phyloP scores from a whole-genome alignment of 1,140 invertebrate genomes.

The Acromyrmex echinatior region DNA sequence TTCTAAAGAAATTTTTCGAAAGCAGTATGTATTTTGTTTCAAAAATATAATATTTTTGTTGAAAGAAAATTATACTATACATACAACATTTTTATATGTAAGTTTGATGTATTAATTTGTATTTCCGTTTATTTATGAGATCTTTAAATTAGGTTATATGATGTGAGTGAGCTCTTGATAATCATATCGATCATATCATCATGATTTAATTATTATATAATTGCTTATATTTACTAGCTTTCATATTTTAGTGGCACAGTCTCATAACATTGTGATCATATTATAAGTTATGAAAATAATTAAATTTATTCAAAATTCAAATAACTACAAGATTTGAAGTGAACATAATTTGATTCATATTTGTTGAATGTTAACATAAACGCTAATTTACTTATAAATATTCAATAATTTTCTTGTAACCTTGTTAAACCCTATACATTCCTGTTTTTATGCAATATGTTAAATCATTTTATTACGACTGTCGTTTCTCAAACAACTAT shows the following conservation, averaged over 20 bases:
- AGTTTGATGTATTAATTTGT: constrained; percentile 36
- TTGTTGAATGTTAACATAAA: constrained; percentile 55
- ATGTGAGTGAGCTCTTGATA: constrained; percentile 54
- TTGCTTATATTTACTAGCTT: constrained; percentile 70
- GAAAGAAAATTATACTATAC: constrained; percentile 8
- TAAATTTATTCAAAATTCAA: constrained; percentile 62
- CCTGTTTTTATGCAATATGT: constrained; percentile 54
- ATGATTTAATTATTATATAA: constrained; percentile 63
- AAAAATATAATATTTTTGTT: constrained; percentile 37
- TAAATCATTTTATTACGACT: constrained; percentile 12
- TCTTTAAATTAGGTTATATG: constrained; percentile 39
- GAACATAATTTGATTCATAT: constrained; percentile 48
- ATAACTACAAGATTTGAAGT: constrained; percentile 58
- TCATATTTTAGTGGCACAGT: constrained; percentile 66
- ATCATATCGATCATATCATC: constrained; percentile 54
- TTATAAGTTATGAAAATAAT: constrained; percentile 35
- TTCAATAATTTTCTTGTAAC: constrained; percentile 15
- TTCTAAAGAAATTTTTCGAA: constrained; percentile 27
- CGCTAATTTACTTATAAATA: constrained; percentile 54
- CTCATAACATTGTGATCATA: constrained; percentile 63
- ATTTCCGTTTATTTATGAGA: constrained; percentile 35
- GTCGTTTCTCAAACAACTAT: constrained; percentile 10
- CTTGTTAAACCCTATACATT: constrained; percentile 61
- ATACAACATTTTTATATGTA: constrained; percentile 35
- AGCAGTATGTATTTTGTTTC: constrained; percentile 16